phyloP scores from a whole-genome alignment of 2,797 vertebrate species.

The Hypotaenidia okinawae region DNA sequence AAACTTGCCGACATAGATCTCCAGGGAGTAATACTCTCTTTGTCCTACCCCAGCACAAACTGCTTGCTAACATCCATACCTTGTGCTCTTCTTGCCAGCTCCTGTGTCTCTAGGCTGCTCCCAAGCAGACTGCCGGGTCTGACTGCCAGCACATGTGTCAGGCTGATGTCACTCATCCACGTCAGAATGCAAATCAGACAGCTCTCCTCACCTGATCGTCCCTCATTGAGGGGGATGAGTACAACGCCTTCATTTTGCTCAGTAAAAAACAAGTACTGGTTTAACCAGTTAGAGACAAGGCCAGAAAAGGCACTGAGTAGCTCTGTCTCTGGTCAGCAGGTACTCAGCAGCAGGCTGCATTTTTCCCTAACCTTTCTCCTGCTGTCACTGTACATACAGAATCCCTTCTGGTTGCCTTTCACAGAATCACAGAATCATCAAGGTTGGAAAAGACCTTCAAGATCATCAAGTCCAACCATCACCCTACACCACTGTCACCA shows the following conservation, averaged over 20 bases:
- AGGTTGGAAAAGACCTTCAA: no score
- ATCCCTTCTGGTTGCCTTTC: not conserved
- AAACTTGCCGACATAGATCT: not conserved
- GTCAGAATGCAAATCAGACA: conserved; percentile 27
- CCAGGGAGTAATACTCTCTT: not conserved
- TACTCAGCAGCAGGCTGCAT: not conserved
- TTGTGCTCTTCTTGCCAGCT: not conserved
- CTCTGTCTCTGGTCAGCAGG: not conserved
- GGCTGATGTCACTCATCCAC: not conserved
- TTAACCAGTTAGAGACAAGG: not conserved
- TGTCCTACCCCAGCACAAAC: not conserved
- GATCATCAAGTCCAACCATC: no score
- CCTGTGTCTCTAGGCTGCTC: not conserved
- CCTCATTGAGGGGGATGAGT: not conserved
- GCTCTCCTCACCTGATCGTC: not conserved
- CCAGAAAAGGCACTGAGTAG: not conserved
- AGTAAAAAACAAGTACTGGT: not conserved
- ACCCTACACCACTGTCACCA: no score
- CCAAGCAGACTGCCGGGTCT: not conserved
- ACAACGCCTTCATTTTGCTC: not conserved
- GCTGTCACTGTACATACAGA: not conserved
- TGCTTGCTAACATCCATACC: not conserved
- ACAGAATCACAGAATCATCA: not conserved
- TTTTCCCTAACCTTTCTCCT: not conserved
- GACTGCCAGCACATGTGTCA: not conserved